Evolutionary conservation across 2,888 invertebrate genomes (phyloP).

Genomic region (Xestobium rufovillosum): DNA sequence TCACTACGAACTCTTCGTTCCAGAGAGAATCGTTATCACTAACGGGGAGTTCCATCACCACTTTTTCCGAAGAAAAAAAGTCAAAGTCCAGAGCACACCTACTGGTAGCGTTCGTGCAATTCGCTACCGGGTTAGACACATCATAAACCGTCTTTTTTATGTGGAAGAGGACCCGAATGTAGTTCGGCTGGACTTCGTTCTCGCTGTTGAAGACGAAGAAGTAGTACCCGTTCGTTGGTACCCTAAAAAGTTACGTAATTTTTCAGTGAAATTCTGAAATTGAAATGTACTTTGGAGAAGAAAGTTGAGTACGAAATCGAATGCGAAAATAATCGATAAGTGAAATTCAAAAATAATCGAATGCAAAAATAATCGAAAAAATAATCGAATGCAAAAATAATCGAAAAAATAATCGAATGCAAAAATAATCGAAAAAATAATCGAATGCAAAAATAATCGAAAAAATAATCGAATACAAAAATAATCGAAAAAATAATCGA

Average conservation of each 20-base stretch:
- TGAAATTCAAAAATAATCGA: too few species aligned
- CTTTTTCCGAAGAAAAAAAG: constrained; percentile 62
- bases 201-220: constrained; percentile 79
- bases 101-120: constrained; percentile 56
- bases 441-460: too few species aligned
- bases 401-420: too few species aligned
- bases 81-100: constrained; percentile 57
- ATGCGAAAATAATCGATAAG: too few species aligned
- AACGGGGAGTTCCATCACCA: constrained; percentile 62
- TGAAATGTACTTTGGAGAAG: too few species aligned
- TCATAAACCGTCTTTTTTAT: constrained; percentile 66
- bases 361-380: too few species aligned
- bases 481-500: too few species aligned
- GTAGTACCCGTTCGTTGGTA: constrained; percentile 70
- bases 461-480: too few species aligned
- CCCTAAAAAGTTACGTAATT: constrained; percentile 50
- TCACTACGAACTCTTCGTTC: constrained; percentile 67
- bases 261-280: not conserved
- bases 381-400: too few species aligned
- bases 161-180: constrained; percentile 60
- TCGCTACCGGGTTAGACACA: constrained; percentile 52
- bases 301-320: too few species aligned
- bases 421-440: too few species aligned
- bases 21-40: constrained; percentile 57
- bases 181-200: constrained; percentile 67